Evolutionary conservation across 2,797 vertebrate species (phyloP), one percentile per base, ranked within the genome.

Genomic region (Bradypus variegatus): DNA sequence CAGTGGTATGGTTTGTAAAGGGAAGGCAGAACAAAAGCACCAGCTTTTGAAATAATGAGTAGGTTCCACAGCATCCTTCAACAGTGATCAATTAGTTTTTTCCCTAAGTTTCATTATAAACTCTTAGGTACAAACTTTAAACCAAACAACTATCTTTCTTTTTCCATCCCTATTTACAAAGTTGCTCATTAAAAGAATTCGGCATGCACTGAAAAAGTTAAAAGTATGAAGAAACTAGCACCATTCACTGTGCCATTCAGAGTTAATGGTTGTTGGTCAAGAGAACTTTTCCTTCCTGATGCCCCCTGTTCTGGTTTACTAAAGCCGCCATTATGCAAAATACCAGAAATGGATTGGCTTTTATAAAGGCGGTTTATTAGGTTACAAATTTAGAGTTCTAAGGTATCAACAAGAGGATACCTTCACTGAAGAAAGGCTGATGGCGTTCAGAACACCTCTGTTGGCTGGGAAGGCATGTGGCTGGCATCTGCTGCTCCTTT

Each of bases 81-180:
- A 82, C 14, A 79, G 70, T n/a, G 5, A 90, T 88, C 89, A 65
- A 55, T 76, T 76, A 27, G 50, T 31, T 93, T 85, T 78, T 58
- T 78, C 38, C 31, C 36, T 69, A 45, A 60, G 36, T 72, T 92
- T 86, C 65, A 72, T 38, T 73, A 93, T 69, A n/a, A 94, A 67
- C 16, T 75, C 62, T 27, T 13, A 23, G n/a, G 38, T 87, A n/a
- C 70, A 93, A 90, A n/a, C 9, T 60, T 77, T 94, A 38, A 90
- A 23, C 3, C 25, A 80, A 87, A 53, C 75, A 89, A 83, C 55
- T 64, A 67, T 38, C 69, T 88, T 90, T 86, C 62, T 58, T 87
- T 90, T 90, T 41, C 67, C 33, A 23, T 91, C 33, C 21, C 21
- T 38, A 88, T 62, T 94, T 75, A 89, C 64, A 86, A 86, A 92